Evolutionary conservation across 2,113 vertebrate species (phyloP), one percentile per base, ranked within the genome.

Genomic region (Ochotona princeps): DNA sequence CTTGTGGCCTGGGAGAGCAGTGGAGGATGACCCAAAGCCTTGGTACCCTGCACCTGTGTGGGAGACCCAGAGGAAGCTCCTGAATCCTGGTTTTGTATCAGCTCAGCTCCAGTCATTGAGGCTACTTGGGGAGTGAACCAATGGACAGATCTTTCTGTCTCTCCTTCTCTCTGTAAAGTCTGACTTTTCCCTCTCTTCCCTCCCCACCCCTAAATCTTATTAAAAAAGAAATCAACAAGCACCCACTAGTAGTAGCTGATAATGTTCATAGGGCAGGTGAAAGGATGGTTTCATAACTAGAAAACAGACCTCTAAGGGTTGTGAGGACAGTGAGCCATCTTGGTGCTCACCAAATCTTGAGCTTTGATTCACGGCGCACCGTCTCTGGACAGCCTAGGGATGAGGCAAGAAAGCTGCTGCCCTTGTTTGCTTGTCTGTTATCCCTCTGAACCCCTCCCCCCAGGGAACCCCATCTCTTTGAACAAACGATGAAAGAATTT

Each of bases 401-500:
- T 65, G 57, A 13, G 65, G 44, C n/a, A 1, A 5, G 4, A 91
- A 25, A 83, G 84, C 65, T 73, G 75, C 61, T 57, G 83, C 26
- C 14, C 63, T 84, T 32, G 32, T 32, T 47, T 78, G 87, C 85
- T 87, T 73, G 44, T 61, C n/a, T 75, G 49, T 11, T 47, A 21
- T 38, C 30, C 23, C 72, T 26, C 57, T 74, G 86, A 90, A 69
- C 3, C 23, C 44, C 73, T 67, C 3, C 23, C 44, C 73, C 72
- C 80, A 83, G 63, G 87, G 10, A 66, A 87, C 6, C 47, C 49
- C 32, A 95, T 5, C 13, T 74, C 51, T 95, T 87, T 87, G 69
- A 96, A 90, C 87, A 95, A 85, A 94, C 87, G 75, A 87, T 80
- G 90, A 93, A 57, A 75, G 70, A 81, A 84, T 90, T 80, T 92